phyloP scores from a whole-genome alignment of 2,888 invertebrate species.

The Drosophila suboccidentalis region DNA sequence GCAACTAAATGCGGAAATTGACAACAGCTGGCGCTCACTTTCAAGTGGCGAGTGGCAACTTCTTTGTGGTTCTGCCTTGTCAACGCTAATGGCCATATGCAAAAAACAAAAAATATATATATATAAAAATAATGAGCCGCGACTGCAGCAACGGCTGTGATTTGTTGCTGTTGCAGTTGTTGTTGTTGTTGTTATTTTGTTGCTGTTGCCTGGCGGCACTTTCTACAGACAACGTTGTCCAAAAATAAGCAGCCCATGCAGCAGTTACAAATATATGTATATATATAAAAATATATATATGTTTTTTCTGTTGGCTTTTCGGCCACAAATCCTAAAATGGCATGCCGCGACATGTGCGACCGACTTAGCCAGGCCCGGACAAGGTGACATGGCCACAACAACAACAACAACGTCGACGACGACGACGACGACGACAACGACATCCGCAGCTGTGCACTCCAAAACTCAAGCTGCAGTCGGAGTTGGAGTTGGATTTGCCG shows the following conservation, averaged over 20 bases:
- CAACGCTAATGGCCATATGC: slow-evolving; percentile 80
- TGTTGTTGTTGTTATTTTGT: slow-evolving; percentile 43
- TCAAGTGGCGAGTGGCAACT: slow-evolving; percentile 66
- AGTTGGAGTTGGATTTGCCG: slow-evolving; percentile 20
- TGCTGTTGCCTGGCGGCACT: slow-evolving; percentile 63
- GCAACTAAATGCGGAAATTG: slow-evolving; percentile 70
- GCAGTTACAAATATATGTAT: slow-evolving; percentile 43
- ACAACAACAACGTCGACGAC: slow-evolving; percentile 21
- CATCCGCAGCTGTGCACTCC: slow-evolving; percentile 56
- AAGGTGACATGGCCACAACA: slow-evolving; percentile 71
- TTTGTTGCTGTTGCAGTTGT: slow-evolving; percentile 56
- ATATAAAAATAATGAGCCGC: slow-evolving; percentile 67
- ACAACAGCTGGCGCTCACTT: slow-evolving; percentile 79
- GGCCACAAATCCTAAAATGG: slow-evolving; percentile 82
- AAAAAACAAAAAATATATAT: slow-evolving; percentile 58
- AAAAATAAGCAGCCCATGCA: slow-evolving; percentile 76
- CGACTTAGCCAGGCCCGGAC: slow-evolving; percentile 75
- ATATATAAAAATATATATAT: slow-evolving; percentile 23
- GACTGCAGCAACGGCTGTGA: slow-evolving; percentile 54
- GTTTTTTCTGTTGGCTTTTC: slow-evolving; percentile 45
- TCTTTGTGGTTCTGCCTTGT: slow-evolving; percentile 81
- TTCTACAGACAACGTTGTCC: slow-evolving; percentile 71
- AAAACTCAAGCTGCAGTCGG: slow-evolving; percentile 34
- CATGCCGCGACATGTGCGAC: slow-evolving; percentile 82
- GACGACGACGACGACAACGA: slow-evolving; percentile 25